Evolutionary conservation across 2,797 vertebrate species (phyloP).

Genomic region (Schizopygopsis malacanthus): DNA sequence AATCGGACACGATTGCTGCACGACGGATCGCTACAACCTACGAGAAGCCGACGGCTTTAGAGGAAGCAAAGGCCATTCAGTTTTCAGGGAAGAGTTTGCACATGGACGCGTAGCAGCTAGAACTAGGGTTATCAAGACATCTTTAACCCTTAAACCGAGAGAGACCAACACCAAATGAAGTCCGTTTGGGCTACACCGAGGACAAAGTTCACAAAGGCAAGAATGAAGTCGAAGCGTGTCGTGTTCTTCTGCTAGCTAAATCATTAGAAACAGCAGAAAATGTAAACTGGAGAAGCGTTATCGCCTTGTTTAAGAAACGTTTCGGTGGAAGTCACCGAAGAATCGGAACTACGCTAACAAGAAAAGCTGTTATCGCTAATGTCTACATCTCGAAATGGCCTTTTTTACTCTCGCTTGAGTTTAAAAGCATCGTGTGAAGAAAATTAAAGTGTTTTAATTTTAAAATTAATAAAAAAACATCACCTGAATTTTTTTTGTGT

Average conservation of each 20-base stretch:
- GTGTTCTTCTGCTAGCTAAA: conserved; percentile 58
- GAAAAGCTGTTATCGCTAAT: conserved; percentile 58
- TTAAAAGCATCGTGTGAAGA: neutral
- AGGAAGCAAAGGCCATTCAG: conserved; percentile 78
- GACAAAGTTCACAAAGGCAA: conserved; percentile 34
- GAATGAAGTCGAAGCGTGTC: conserved; percentile 64
- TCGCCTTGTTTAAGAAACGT: conserved; percentile 67
- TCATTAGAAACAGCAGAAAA: conserved; percentile 76
- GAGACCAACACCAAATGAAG: conserved; percentile 24
- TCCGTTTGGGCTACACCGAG: conserved; percentile 16
- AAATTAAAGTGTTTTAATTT: conserved; percentile 24
- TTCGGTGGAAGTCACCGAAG: conserved; percentile 70
- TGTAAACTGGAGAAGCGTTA: conserved; percentile 74
- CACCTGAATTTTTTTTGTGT: conserved; percentile 15
- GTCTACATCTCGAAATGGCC: conserved; percentile 63
- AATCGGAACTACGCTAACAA: conserved; percentile 66
- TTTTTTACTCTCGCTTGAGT: conserved; percentile 62
- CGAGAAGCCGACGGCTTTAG: conserved; percentile 31
- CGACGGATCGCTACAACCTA: neutral
- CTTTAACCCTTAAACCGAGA: conserved; percentile 25
- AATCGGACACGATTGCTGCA: too few relatives aligned
- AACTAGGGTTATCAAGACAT: conserved; percentile 4
- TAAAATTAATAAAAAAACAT: conserved; percentile 5
- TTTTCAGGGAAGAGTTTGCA: conserved; percentile 59
- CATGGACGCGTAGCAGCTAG: conserved; percentile 39